Percentiles rank a stretch among this genome's conserved stretches.
phyloP scores from a whole-genome alignment of 1,140 invertebrate species.

The Thaumatotibia leucotreta region DNA sequence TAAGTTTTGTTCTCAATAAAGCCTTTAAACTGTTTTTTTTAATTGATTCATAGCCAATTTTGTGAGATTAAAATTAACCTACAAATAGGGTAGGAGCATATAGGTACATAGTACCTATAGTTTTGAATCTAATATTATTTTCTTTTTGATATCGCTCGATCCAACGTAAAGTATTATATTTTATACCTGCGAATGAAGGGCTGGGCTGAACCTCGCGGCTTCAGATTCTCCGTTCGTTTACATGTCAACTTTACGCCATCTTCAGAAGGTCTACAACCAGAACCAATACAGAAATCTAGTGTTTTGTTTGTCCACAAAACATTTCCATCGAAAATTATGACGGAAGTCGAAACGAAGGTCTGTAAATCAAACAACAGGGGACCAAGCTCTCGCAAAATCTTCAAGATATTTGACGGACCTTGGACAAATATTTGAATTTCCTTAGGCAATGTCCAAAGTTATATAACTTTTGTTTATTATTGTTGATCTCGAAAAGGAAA shows the following conservation, averaged over 20 bases:
- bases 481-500: not conserved
- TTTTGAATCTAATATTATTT: no score
- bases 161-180: no score
- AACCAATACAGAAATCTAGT: not conserved
- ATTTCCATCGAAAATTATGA: slow-evolving; percentile 3
- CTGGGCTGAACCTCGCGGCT: no score
- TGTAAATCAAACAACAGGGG: slow-evolving; percentile 11
- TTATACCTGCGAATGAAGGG: no score
- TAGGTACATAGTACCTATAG: no score
- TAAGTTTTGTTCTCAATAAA: no score
- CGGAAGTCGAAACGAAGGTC: not conserved
- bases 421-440: slow-evolving; percentile 12
- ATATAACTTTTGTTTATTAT: slow-evolving; percentile 11
- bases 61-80: no score
- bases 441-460: not conserved
- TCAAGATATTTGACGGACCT: slow-evolving; percentile 10
- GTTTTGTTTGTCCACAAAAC: slow-evolving; percentile 3
- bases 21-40: no score
- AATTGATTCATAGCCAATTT: no score
- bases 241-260: not conserved
- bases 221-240: no score
- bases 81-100: no score
- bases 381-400: not conserved
- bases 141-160: no score
- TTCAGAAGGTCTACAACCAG: not conserved